Conservation (phyloP, 2,888 invertebrate genomes). For the Autographa gamma region DNA sequence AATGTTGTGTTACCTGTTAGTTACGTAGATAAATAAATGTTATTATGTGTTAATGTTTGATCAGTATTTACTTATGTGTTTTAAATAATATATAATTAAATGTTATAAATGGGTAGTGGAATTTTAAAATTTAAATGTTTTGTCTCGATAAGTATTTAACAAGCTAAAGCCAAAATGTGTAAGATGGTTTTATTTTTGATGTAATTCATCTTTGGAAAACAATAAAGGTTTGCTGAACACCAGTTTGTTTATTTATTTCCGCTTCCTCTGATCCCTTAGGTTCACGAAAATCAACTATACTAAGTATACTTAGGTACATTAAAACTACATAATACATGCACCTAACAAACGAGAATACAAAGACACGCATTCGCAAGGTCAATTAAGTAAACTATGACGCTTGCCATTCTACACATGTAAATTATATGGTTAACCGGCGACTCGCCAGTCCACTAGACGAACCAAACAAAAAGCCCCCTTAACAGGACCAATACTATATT, state of each 20-base stretch:
- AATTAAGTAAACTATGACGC: too few species aligned
- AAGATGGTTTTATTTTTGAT: slow-evolving; percentile 78
- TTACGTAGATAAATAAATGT: slow-evolving; percentile 68
- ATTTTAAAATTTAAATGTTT: slow-evolving; percentile 77
- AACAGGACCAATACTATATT: too few species aligned
- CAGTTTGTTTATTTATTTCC: slow-evolving; percentile 28
- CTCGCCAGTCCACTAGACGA: too few species aligned
- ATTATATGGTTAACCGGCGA: too few species aligned
- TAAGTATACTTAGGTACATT: too few species aligned
- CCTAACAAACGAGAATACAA: too few species aligned
- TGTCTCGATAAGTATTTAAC: slow-evolving; percentile 76
- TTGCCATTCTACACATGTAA: too few species aligned
- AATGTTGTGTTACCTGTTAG: slow-evolving; percentile 83
- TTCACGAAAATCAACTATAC: neutral
- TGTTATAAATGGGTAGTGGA: slow-evolving; percentile 79
- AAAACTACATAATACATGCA: too few species aligned
- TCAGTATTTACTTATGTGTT: slow-evolving; percentile 83
- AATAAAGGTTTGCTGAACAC: slow-evolving; percentile 76
- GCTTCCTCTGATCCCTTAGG: neutral
- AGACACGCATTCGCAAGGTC: too few species aligned
- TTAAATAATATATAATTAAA: slow-evolving; percentile 70
- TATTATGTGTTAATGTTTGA: slow-evolving; percentile 84
- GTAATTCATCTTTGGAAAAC: slow-evolving; percentile 75
- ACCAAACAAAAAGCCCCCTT: too few species aligned
- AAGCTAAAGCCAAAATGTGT: slow-evolving; percentile 70